A percentile compares a stretch with the other conserved stretches of the same genome.
phyloP scores from a whole-genome alignment of 2,888 invertebrate species.

The Schizaphis graminum region DNA sequence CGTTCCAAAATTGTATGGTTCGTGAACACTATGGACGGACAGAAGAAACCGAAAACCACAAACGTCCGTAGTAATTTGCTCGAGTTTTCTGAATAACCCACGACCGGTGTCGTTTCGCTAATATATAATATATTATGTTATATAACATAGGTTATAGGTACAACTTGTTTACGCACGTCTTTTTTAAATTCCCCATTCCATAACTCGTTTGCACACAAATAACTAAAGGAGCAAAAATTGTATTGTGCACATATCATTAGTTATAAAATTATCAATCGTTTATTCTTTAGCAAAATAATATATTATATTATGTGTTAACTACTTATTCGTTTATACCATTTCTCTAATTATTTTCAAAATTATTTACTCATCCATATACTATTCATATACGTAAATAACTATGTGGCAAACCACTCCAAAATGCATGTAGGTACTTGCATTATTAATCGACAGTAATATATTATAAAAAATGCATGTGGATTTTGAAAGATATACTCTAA shows the following conservation, averaged over 20 bases:
- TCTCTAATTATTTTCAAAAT: background rate
- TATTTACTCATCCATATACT: background rate
- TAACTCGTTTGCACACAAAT: background rate
- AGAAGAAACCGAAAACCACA: background rate
- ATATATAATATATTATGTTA: background rate
- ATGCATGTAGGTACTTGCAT: background rate
- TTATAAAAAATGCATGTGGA: background rate
- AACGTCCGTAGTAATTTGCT: background rate
- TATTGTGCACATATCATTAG: too few relatives aligned
- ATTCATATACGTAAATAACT: background rate
- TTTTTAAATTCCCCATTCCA: background rate
- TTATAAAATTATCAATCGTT: too few relatives aligned
- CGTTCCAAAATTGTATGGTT: background rate
- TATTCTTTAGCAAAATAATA: background rate
- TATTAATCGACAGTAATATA: background rate
- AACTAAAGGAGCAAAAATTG: background rate
- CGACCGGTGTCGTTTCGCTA: background rate
- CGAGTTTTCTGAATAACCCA: background rate
- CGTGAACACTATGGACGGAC: background rate
- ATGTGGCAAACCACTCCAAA: background rate
- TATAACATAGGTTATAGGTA: background rate
- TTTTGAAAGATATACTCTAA: background rate
- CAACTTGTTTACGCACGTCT: background rate
- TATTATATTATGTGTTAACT: background rate
- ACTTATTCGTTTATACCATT: background rate